phyloP scores from a whole-genome alignment of 2,888 invertebrate species.

The Eueremaeus valkanovi region DNA sequence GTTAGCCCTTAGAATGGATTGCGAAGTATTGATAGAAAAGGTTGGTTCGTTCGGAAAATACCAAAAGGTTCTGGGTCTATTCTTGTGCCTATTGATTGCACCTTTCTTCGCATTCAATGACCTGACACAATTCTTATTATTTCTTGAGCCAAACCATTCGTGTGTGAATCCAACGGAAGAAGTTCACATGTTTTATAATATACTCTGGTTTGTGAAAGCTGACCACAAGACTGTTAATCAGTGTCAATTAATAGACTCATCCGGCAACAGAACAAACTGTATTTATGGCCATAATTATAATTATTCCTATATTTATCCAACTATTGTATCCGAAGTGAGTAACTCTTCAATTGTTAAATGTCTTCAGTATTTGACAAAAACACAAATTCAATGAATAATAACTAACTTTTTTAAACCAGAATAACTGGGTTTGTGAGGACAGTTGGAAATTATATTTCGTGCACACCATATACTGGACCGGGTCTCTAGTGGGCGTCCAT shows the following conservation, averaged over 20 bases:
- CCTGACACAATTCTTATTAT: slow-evolving; percentile 34
- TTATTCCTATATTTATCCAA: slow-evolving; percentile 64
- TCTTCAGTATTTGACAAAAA: no score
- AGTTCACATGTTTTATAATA: background rate
- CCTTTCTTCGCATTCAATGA: slow-evolving; percentile 37
- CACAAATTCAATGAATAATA: no score
- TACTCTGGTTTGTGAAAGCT: background rate
- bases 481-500: background rate
- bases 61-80: slow-evolving; percentile 27
- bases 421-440: background rate
- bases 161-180: slow-evolving; percentile 1
- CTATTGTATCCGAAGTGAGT: slow-evolving; percentile 82
- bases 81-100: slow-evolving; percentile 28
- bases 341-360: no score
- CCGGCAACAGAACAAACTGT: slow-evolving; percentile 54
- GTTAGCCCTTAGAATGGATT: no score
- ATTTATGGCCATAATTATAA: slow-evolving; percentile 76
- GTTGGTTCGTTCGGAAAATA: slow-evolving; percentile 34
- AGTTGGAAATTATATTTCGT: background rate
- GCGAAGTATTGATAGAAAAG: slow-evolving; percentile 8
- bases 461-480: background rate
- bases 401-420: background rate
- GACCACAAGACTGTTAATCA: background rate
- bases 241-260: background rate
- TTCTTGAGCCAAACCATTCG: slow-evolving; percentile 32